Percentiles rank a stretch among this genome's conserved stretches.
Conservation (phyloP, 2,888 invertebrate species). For the Rosalia funebris region DNA sequence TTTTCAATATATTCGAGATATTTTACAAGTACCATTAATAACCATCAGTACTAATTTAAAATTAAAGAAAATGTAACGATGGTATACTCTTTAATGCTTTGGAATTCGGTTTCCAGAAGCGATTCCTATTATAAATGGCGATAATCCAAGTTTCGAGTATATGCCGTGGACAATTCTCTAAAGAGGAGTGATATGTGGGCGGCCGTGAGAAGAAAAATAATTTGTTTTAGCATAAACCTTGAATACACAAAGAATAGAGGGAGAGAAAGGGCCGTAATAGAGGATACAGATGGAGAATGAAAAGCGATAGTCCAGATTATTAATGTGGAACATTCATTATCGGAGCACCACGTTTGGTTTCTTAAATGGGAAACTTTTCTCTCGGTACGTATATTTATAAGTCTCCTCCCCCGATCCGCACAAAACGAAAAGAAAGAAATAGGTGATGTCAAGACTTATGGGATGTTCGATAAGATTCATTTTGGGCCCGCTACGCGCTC, state of each 20-base stretch:
- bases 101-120: too few relatives aligned
- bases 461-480: slow-evolving; percentile 67
- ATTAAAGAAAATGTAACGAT: too few relatives aligned
- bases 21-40: too few relatives aligned
- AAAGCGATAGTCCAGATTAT: slow-evolving; percentile 55
- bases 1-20: too few relatives aligned
- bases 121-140: too few relatives aligned
- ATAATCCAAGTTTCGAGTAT: not conserved
- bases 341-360: slow-evolving; percentile 58
- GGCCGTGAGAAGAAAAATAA: slow-evolving; percentile 18
- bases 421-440: slow-evolving; percentile 64
- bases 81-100: too few relatives aligned
- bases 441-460: slow-evolving; percentile 67
- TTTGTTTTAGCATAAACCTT: slow-evolving; percentile 11
- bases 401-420: slow-evolving; percentile 62
- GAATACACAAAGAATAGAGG: slow-evolving; percentile 11
- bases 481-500: slow-evolving; percentile 56
- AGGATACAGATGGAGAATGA: slow-evolving; percentile 47
- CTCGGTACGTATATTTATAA: slow-evolving; percentile 63
- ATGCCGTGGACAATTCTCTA: not conserved
- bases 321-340: slow-evolving; percentile 59
- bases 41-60: too few relatives aligned
- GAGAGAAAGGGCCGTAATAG: slow-evolving; percentile 26
- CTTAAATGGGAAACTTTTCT: slow-evolving; percentile 66
- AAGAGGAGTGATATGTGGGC: not conserved